Percentiles rank a stretch among this genome's conserved stretches.
These are phyloP conservation scores for Drosophila mercatorum DNA, from an alignment of 2,888 invertebrate genomes.

Conservation along the genomic window DNA sequence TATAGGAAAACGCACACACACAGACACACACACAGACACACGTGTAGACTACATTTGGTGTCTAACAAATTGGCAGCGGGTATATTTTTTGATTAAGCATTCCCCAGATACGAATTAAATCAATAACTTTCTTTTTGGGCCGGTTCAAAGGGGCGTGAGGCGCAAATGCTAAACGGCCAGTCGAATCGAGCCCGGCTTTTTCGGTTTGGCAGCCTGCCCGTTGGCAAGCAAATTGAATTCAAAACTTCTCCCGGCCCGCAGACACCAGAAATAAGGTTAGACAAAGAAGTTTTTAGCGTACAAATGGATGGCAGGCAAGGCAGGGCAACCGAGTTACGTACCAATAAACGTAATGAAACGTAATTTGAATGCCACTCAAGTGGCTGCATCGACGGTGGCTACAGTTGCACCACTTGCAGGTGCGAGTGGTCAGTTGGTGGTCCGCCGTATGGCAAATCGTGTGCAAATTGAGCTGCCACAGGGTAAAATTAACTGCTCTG, in stretches of 20 bases:
- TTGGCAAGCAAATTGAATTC: conserved; percentile 74
- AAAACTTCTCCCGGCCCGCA: conserved; percentile 51
- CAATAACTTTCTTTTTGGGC: conserved; percentile 67
- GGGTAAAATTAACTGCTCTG: conserved; percentile 69
- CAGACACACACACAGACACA: conserved; percentile 31
- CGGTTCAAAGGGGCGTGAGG: conserved; percentile 28
- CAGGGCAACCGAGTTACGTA: conserved; percentile 23
- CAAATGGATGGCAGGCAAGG: conserved; percentile 5
- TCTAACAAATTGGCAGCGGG: conserved; percentile 64
- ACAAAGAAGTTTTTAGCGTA: conserved; percentile 11
- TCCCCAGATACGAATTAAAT: conserved; percentile 78
- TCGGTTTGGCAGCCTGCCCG: conserved; percentile 58
- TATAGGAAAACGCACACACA: conserved; percentile 34
- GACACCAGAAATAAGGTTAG: conserved; percentile 28
- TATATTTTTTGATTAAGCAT: conserved; percentile 76
- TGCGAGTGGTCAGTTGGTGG: conserved; percentile 27
- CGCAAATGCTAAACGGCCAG: conserved; percentile 44
- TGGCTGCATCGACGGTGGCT: conserved; percentile 34
- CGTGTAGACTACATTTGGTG: conserved; percentile 23
- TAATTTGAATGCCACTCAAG: conserved; percentile 74
- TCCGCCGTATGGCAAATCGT: conserved; percentile 51
- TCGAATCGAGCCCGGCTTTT: conserved; percentile 32
- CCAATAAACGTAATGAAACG: conserved; percentile 76
- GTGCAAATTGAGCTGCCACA: conserved; percentile 61
- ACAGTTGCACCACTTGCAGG: conserved; percentile 19